Conservation (phyloP, 2,888 invertebrate genomes). For the Epirrhoe tristata region DNA sequence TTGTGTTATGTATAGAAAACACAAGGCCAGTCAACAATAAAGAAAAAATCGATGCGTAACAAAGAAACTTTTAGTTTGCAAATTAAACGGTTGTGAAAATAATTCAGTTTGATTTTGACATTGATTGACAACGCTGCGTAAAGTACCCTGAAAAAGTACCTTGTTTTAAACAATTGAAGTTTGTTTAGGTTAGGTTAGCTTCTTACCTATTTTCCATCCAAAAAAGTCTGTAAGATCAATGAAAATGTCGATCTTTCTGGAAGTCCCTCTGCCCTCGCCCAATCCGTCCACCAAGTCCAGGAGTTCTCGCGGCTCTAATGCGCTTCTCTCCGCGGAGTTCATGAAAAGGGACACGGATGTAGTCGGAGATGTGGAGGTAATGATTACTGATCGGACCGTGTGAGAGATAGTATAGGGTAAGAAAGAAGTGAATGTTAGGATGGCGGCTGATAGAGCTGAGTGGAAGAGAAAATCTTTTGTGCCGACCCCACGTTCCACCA, state of each 20-base stretch:
- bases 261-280: slow-evolving; percentile 45
- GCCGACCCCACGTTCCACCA: too few species aligned
- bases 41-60: slow-evolving; percentile 34
- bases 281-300: slow-evolving; percentile 43
- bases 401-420: not conserved
- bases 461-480: too few species aligned
- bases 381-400: not conserved
- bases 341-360: slow-evolving; percentile 68
- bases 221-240: not conserved
- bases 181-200: too few species aligned
- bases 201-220: too few species aligned
- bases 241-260: slow-evolving; percentile 40
- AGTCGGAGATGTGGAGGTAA: slow-evolving; percentile 63
- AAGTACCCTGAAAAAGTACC: too few species aligned
- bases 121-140: slow-evolving; percentile 14
- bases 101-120: slow-evolving; percentile 25
- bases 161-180: too few species aligned
- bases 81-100: not conserved
- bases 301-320: slow-evolving; percentile 47
- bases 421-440: too few species aligned
- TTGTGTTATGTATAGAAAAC: slow-evolving; percentile 37
- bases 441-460: too few species aligned
- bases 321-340: slow-evolving; percentile 60
- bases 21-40: slow-evolving; percentile 39
- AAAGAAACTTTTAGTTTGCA: slow-evolving; percentile 37